These are phyloP conservation scores for Caenorhabditis virilis DNA, from an alignment of 2,888 invertebrate species.

Conservation along the genomic window DNA sequence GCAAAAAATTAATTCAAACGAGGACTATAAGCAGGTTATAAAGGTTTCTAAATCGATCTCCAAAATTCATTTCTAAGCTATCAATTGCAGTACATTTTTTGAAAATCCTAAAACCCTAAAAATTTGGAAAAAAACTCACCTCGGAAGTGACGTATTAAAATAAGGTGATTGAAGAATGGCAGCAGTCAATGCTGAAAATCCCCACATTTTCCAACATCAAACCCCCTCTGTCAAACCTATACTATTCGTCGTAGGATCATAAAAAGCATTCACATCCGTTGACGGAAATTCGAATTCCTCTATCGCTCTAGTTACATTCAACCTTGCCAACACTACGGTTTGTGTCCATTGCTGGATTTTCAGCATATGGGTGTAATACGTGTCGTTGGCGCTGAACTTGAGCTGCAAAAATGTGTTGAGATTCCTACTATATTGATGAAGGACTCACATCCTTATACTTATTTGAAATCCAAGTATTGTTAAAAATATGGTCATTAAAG, in stretches of 20 bases:
- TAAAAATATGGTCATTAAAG: conserved; percentile 5
- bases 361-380: background rate
- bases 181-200: conserved; percentile 8
- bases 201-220: background rate
- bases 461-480: background rate
- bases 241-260: conserved; percentile 10
- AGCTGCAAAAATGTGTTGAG: background rate
- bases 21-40: no score
- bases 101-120: no score
- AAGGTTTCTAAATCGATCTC: no score
- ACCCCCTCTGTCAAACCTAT: background rate
- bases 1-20: no score
- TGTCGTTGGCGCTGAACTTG: background rate
- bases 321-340: background rate
- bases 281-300: conserved; percentile 10
- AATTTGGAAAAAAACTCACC: background rate
- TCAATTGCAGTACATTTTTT: no score
- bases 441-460: conserved; percentile 4
- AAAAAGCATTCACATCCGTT: conserved; percentile 8
- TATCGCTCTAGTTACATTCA: background rate
- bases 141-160: background rate
- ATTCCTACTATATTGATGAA: background rate
- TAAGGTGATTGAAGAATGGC: conserved; percentile 8
- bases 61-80: no score
- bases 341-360: conserved; percentile 8